A percentile compares a stretch with the other conserved stretches of the same genome.
Evolutionary conservation across 2,888 invertebrate species (phyloP).

Genomic region (Caprella mutica): DNA sequence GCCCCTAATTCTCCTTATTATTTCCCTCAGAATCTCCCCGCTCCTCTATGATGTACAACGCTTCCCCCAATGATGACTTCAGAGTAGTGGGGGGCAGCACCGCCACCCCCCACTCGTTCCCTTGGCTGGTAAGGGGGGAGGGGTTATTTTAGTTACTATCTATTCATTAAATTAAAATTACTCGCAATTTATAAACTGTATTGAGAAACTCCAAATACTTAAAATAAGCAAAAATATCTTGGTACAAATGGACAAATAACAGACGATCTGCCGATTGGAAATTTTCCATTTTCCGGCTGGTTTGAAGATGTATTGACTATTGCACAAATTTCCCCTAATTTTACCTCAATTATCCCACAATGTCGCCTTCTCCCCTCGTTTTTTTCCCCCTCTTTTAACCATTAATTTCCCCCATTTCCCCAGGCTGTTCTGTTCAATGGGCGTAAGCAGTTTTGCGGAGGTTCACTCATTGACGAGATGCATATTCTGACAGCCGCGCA

Average conservation of each 20-base stretch:
- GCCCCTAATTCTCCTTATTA: too few species aligned
- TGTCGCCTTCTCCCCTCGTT: neutral
- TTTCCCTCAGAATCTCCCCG: neutral
- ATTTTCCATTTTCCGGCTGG: too few species aligned
- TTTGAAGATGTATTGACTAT: too few species aligned
- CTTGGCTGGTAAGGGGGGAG: conserved; percentile 8
- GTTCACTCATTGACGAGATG: conserved; percentile 22
- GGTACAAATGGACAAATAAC: neutral
- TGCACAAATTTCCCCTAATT: neutral
- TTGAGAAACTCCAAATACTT: too few species aligned
- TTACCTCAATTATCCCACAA: neutral
- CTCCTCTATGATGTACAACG: neutral
- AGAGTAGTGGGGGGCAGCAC: conserved; percentile 6
- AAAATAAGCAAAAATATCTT: neutral
- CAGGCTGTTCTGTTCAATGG: conserved; percentile 31
- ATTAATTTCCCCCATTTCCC: neutral
- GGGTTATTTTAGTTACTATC: neutral
- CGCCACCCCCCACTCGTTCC: conserved; percentile 1
- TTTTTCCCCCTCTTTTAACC: too few species aligned
- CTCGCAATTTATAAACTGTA: too few species aligned
- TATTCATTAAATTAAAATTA: neutral
- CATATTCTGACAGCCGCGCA: conserved; percentile 31
- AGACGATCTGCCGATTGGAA: too few species aligned
- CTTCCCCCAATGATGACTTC: neutral
- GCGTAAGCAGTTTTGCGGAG: conserved; percentile 30